Evolutionary conservation across 23 tunicate species (phyloP), one percentile per base, ranked within the genome.

Genomic region (Botrylloides violaceus): DNA sequence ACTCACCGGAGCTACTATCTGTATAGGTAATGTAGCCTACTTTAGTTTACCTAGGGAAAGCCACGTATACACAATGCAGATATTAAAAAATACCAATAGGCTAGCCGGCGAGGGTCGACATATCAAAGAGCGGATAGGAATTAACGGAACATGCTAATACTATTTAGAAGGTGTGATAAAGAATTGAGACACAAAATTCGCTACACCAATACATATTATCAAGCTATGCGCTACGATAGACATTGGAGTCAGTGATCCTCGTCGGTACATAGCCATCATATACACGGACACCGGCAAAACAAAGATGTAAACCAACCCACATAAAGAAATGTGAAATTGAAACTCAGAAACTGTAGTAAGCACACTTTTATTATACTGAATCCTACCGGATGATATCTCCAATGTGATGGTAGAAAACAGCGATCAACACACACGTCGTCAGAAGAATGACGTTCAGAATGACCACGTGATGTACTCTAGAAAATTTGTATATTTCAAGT

Each of bases 221-320:
- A 66, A 19, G 39, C 63, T 34, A 70, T 91, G 98, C 18, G 79
- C 15, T 37, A 75, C 55, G 38, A 73, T 35, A n/a, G 84, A 34
- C 1, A 32, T 23, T 26, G 71, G 70, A 5, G 78, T 60, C 23
- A 91, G 59, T 1, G 34, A 47, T 21, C 76, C 80, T 27, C 49
- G 29, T 5, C 53, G 32, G 47, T 64, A 59, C 36, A 32, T 65
- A 1, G 81, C 75, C n/a, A 82, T 18, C 75, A 91, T 66, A 60
- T 91, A 75, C 30, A 92, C 83, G 28, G 83, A 37, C 29, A 78
- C 71, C 18, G 98, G 98, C 34, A 92, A 49, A 38, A 83, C 38
- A 29, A 92, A 92, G 55, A 84, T 76, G 68, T 92, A 92, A 33
- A 92, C 92, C 59, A 92, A 53, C 1, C 98, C 98, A 48, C 92